These are phyloP conservation scores for Drosophila suzukii DNA, from an alignment of 1,140 invertebrate genomes.

Conservation along the genomic window DNA sequence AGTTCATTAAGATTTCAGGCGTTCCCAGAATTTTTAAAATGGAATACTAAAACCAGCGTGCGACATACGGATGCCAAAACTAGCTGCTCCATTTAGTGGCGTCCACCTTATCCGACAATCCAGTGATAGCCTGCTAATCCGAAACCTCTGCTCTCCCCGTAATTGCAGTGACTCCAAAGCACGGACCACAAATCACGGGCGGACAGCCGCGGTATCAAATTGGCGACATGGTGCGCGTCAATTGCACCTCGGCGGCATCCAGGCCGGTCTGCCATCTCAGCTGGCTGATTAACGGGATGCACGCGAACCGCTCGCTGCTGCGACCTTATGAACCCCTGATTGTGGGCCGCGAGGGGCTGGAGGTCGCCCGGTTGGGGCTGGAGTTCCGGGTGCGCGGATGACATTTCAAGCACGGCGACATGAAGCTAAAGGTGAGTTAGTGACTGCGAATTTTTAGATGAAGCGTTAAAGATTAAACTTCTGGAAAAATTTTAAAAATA, in stretches of 20 bases:
- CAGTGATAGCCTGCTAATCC: not conserved
- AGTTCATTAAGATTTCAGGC: too few relatives aligned
- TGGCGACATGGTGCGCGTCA: constrained; percentile 92
- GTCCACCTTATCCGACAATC: not conserved
- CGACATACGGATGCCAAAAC: not conserved
- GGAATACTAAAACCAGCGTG: not conserved
- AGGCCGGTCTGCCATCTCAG: constrained; percentile 92
- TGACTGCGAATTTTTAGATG: accelerated
- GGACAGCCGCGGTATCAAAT: constrained; percentile 92
- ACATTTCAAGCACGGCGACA: constrained; percentile 92
- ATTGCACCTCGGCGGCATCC: constrained; percentile 92
- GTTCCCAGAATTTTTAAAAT: too few relatives aligned
- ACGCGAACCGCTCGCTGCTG: constrained; percentile 86
- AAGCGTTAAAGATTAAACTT: not conserved
- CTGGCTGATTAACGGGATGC: constrained; percentile 95
- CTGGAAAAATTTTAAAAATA: too few relatives aligned
- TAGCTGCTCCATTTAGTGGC: not conserved
- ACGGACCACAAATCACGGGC: constrained; percentile 92
- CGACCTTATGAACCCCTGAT: constrained; percentile 75
- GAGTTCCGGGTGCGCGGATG: constrained; percentile 90
- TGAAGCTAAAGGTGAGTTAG: constrained; percentile 90
- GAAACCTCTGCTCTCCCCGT: not conserved
- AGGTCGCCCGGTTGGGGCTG: constrained; percentile 89
- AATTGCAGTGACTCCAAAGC: constrained; percentile 90
- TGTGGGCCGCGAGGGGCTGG: constrained; percentile 86